Conservation (phyloP, 2,113 vertebrate species). For the Casuarius casuarius region DNA sequence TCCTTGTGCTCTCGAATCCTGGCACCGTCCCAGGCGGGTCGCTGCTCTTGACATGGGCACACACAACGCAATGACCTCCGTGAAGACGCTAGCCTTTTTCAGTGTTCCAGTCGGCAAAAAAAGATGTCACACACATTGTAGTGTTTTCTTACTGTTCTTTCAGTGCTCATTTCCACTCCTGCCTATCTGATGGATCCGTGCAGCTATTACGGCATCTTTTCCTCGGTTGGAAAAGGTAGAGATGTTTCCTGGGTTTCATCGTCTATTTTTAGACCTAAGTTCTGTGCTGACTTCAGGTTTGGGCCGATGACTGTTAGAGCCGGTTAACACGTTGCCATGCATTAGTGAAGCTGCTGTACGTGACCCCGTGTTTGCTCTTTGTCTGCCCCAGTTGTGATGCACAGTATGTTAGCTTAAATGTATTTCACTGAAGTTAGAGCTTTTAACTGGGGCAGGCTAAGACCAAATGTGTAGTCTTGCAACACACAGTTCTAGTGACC, state of each 20-base stretch:
- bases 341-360: fast-evolving
- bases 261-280: fast-evolving
- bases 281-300: background rate
- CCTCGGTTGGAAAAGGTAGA: background rate
- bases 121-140: fast-evolving
- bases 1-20: background rate
- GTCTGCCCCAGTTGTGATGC: background rate
- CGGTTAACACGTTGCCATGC: fast-evolving
- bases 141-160: background rate
- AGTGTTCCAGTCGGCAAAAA: background rate
- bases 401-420: fast-evolving
- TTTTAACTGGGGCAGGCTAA: background rate
- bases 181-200: background rate
- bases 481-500: background rate
- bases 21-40: background rate
- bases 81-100: fast-evolving
- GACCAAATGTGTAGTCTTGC: background rate
- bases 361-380: fast-evolving
- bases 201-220: fast-evolving
- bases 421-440: background rate
- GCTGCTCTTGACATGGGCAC: fast-evolving
- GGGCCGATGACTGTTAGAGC: fast-evolving
- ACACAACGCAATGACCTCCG: fast-evolving
- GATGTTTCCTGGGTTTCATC: fast-evolving
- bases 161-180: too few species aligned